These are phyloP conservation scores for Uloborus plumipes DNA, from an alignment of 2,888 invertebrate genomes.

Conservation along the genomic window DNA sequence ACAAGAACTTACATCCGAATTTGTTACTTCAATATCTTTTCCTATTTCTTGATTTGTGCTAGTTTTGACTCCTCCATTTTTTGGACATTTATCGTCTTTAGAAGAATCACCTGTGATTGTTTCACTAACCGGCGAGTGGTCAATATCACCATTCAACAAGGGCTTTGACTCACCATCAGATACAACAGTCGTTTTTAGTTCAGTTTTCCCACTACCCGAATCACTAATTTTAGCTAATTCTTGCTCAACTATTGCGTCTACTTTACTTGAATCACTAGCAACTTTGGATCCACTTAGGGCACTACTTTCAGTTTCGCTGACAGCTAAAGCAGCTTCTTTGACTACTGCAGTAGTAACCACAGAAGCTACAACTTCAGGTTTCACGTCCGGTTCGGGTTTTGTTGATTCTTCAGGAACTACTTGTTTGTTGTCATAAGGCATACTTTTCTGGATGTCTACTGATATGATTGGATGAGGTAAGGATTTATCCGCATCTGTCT, in stretches of 20 bases:
- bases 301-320: slow-evolving; percentile 33
- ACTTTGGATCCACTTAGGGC: slow-evolving; percentile 25
- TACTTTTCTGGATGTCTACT: slow-evolving; percentile 59
- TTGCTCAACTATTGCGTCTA: slow-evolving; percentile 58
- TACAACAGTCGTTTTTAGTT: slow-evolving; percentile 17
- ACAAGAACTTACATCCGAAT: slow-evolving; percentile 16
- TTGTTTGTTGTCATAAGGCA: slow-evolving; percentile 58
- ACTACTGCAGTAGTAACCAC: slow-evolving; percentile 60
- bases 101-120: not conserved
- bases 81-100: slow-evolving; percentile 8
- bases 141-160: slow-evolving; percentile 52
- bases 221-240: slow-evolving; percentile 50
- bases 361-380: slow-evolving; percentile 55
- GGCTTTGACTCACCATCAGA: slow-evolving; percentile 15
- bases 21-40: not conserved
- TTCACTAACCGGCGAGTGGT: slow-evolving; percentile 41
- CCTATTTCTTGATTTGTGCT: not conserved
- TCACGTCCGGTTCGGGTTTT: slow-evolving; percentile 16
- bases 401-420: slow-evolving; percentile 38
- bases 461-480: slow-evolving; percentile 59
- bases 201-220: slow-evolving; percentile 20
- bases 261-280: slow-evolving; percentile 52
- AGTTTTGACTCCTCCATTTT: not conserved
- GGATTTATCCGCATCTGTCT: slow-evolving; percentile 12
- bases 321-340: slow-evolving; percentile 47